Evolutionary conservation across 2,113 vertebrate species (phyloP), one percentile per base, ranked within the genome.

Genomic region (Leucoraja erinaceus): DNA sequence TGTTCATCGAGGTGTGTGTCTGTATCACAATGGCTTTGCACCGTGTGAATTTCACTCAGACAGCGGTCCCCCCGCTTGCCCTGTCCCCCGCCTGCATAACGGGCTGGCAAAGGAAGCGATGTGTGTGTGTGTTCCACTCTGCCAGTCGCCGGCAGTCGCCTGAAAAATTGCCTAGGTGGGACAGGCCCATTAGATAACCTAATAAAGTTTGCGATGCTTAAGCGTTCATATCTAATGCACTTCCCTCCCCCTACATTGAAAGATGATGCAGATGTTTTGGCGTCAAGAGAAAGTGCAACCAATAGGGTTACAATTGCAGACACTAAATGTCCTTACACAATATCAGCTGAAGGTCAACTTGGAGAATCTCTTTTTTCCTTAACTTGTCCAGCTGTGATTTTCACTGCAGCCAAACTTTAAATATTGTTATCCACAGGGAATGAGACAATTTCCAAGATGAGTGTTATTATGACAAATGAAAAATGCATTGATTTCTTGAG

Each of bases 331-430:
- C 20, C 33, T 90, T 70, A 6, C n/a, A 63, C 25, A 66, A n/a
- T 90, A 70, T 90, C 20, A 90, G 16, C 31, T 91, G 20, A 91
- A 74, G 68, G 66, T 70, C 18, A 91, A 47, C 9, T 72, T 91
- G 11, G 25, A 72, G 33, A 90, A 90, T 38, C 63, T n/a, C 18
- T 61, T 38, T 68, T 38, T 70, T 12, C 38, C 88, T 47, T 47
- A 72, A 91, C 66, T 72, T 47, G 63, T 91, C 68, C 90, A 91
- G 63, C 90, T 91, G 90, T 72, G 38, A 25, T 91, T 91, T 91
- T 47, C 33, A 54, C 12, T 70, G 22, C 22, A 91, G 68, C 10
- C 4, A 31, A 91, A 72, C 68, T 38, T 70, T 54, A 33, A 72
- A 38, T 74, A 38, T 54, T 31, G 66, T 91, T 72, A 54, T 72